Conservation (phyloP, 2,797 vertebrate genomes). For the Liasis olivaceus region DNA sequence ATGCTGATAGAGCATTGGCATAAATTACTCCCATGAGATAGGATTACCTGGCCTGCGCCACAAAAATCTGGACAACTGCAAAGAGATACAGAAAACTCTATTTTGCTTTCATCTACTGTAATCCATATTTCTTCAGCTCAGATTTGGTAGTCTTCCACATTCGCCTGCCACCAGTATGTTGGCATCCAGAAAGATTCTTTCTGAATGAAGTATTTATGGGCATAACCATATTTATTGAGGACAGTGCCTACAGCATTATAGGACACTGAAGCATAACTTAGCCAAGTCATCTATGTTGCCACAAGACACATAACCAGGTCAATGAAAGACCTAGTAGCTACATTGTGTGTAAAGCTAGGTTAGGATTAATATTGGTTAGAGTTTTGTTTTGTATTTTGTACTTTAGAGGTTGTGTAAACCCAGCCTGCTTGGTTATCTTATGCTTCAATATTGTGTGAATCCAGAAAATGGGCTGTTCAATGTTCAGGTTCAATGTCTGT, state of each 20-base stretch:
- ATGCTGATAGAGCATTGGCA: not conserved
- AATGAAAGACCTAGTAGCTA: not conserved
- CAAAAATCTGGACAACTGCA: not conserved
- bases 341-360: not conserved
- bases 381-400: not conserved
- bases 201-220: not conserved
- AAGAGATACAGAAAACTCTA: not conserved
- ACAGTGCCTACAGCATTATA: not conserved
- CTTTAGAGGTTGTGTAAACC: not conserved
- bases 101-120: not conserved
- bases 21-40: not conserved
- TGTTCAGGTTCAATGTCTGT: not conserved
- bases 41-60: not conserved
- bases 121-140: not conserved
- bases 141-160: not conserved
- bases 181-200: not conserved
- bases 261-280: not conserved
- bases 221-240: not conserved
- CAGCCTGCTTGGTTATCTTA: not conserved
- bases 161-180: not conserved
- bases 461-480: not conserved
- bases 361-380: not conserved
- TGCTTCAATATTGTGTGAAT: not conserved
- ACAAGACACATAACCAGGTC: not conserved
- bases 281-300: not conserved